Evolutionary conservation across 2,797 vertebrate genomes (phyloP), one percentile per base, ranked within the genome.

Genomic region (Ambastaia sidthimunki): DNA sequence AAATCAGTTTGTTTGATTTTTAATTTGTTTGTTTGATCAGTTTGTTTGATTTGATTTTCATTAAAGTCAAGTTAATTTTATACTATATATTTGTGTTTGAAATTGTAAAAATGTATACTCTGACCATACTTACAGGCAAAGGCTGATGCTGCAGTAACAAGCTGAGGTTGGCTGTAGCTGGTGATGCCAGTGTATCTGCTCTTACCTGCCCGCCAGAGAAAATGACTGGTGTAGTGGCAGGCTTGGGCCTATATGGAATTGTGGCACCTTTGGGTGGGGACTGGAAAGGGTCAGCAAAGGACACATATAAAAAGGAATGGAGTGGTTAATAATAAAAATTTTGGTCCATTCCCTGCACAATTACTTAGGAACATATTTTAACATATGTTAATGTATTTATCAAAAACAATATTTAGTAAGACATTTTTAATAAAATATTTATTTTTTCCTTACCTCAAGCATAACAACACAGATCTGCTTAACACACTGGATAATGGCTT

Each of bases 251-350:
- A 95, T 99, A 99, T 92, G 97, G 97, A 92, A 99, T 98, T 93
- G 97, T 99, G 95, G 97, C 97, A 97, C 97, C 97, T 98, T 99
- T 99, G 90, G 97, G 97, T 96, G 97, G 97, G 96, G 97, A 99
- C 97, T 99, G 96, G 89, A 87, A 74, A 19, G 52, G 52, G 52
- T 44, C 19, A 66, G 48, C 21, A 5, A 3, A 78, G 37, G 41
- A 23, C 16, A 63, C 60, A 52, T 21, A 50, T 28, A 28, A 28
- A 28, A 28, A n/a, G n/a, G n/a, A n/a, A 4, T 28, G 28, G 28
- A 28, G 2, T 28, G 28, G 28, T 28, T 28, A 28, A 28, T 28
- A n/a, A n/a, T n/a, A n/a, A n/a, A n/a, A n/a, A n/a, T n/a, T n/a
- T n/a, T n/a, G n/a, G n/a, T n/a, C n/a, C n/a, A n/a, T n/a, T n/a